phyloP scores from a whole-genome alignment of 2,888 invertebrate genomes.

The Dione juno region DNA sequence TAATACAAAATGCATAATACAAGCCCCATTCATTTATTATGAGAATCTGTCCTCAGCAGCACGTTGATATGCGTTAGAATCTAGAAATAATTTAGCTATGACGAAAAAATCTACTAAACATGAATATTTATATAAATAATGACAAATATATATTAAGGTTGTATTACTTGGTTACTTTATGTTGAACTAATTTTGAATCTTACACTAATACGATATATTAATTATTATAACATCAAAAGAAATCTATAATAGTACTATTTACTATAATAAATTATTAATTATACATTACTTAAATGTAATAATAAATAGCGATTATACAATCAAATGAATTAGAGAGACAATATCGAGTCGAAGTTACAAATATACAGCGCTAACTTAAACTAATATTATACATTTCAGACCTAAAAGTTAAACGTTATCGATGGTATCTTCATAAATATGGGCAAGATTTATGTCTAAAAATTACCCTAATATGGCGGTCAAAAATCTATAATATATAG shows the following conservation, averaged over 20 bases:
- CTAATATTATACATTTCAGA: constrained; percentile 15
- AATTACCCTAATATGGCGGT: constrained; percentile 23
- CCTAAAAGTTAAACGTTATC: background rate
- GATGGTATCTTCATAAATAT: background rate
- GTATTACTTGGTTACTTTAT: constrained; percentile 64
- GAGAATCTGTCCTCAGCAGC: constrained; percentile 64
- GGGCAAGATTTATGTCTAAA: constrained; percentile 8
- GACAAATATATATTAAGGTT: constrained; percentile 60
- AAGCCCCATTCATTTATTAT: constrained; percentile 63
- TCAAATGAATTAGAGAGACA: constrained; percentile 79
- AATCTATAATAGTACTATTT: constrained; percentile 77
- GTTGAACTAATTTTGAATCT: constrained; percentile 76
- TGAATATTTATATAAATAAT: constrained; percentile 70
- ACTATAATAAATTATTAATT: constrained; percentile 80
- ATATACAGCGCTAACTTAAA: constrained; percentile 8
- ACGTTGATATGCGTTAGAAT: constrained; percentile 76
- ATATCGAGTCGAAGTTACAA: constrained; percentile 70
- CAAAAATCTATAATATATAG: constrained; percentile 30
- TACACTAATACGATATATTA: constrained; percentile 79
- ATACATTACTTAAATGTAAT: constrained; percentile 81
- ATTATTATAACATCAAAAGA: constrained; percentile 80
- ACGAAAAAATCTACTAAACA: constrained; percentile 67
- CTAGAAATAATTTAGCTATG: constrained; percentile 78
- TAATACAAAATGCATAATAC: constrained; percentile 75
- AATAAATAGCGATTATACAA: constrained; percentile 82